Evolutionary conservation across 1,140 invertebrate species (phyloP), one percentile per base, ranked within the genome.

Genomic region (Teleopsis dalmanni): DNA sequence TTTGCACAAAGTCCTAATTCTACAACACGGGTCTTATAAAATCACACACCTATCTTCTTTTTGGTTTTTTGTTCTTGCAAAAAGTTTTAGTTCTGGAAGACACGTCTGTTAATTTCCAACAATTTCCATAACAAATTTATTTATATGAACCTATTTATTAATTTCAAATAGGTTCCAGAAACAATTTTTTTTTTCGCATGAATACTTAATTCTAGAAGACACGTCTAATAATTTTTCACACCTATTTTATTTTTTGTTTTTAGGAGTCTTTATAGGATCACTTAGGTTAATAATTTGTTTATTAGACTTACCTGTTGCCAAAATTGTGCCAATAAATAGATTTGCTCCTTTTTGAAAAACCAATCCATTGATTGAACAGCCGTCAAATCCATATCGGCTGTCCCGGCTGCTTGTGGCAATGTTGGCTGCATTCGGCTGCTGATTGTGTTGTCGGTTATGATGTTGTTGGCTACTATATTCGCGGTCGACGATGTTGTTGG

Each of bases 271-370:
- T 35, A 5, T 14, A 14, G n/a, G 8, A n/a, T n/a, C n/a, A n/a
- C n/a, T n/a, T n/a, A n/a, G n/a, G n/a, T 14, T 35, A 18, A 5
- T 34, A n/a, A 16, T 23, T 23, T 40, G n/a, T 5, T 4, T 13
- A 18, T 13, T 16, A 22, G 19, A 72, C 78, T 79, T 78, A 90
- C 87, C 86, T 91, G 88, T 87, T 91, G 88, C 88, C 88, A 92
- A 77, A 91, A 91, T 73, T 91, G 88, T 66, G 86, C 88, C 71
- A 92, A 81, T 67, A 91, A 78, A 78, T 89, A 90, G 75, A 91
- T 89, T 75, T 86, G 80, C 78, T 91, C 88, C 76, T 91, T 92
- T 80, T 91, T 91, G 80, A 91, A 89, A 73, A 92, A 81, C 88
- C 88, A 91, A 79, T 92, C 88, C 87, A 91, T 89, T 72, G 87